These are phyloP conservation scores for Malaclemys terrapin DNA, from an alignment of 2,113 vertebrate species.

Conservation along the genomic window DNA sequence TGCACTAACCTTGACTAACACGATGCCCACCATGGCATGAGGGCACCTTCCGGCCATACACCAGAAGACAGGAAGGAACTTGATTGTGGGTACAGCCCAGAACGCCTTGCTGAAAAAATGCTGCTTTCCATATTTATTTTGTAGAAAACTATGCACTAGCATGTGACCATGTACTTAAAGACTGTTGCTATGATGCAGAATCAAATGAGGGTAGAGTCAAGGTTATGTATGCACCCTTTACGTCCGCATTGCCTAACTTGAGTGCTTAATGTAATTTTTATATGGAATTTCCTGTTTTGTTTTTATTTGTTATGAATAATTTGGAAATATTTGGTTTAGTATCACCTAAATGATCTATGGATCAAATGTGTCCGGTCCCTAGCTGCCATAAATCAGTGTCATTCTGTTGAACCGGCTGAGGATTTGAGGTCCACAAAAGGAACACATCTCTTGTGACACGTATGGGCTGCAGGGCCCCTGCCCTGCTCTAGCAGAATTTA, in stretches of 20 bases:
- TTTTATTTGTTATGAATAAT: neutral
- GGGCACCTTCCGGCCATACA: neutral
- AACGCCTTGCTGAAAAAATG: neutral
- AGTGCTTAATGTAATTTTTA: neutral
- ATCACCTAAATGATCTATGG: neutral
- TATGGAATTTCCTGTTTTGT: neutral
- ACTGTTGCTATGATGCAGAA: neutral
- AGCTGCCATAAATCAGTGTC: neutral
- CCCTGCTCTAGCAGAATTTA: neutral
- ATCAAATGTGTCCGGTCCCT: neutral
- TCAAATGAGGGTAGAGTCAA: neutral
- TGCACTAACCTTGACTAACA: fast-evolving
- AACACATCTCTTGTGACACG: neutral
- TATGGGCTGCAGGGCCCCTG: neutral
- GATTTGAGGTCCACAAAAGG: neutral
- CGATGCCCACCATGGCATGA: neutral
- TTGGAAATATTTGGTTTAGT: neutral
- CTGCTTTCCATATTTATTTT: neutral
- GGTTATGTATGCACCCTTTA: fast-evolving
- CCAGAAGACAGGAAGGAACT: neutral
- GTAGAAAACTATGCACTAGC: neutral
- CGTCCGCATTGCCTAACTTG: neutral
- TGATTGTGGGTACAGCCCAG: neutral
- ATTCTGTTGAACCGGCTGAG: too few relatives aligned
- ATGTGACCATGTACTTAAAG: neutral